Conservation (phyloP, 2,113 vertebrate species). For the Crotophaga sulcirostris region DNA sequence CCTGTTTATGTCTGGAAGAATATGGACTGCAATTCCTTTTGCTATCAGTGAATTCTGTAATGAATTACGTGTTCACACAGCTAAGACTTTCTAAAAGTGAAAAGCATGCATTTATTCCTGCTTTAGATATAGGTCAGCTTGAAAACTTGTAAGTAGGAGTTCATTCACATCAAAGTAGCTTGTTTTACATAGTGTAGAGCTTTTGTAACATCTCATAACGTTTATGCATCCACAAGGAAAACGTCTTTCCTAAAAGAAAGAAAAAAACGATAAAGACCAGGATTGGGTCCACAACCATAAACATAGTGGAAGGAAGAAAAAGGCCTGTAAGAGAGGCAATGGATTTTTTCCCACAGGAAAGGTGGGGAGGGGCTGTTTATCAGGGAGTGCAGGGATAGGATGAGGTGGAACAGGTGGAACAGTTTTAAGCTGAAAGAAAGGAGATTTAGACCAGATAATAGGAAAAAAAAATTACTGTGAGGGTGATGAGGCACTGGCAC, state of each 20-base stretch:
- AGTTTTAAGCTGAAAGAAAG: too few relatives aligned
- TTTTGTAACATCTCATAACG: background rate
- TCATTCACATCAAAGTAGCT: background rate
- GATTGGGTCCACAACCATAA: rapidly evolving
- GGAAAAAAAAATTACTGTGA: too few relatives aligned
- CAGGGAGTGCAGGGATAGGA: too few relatives aligned
- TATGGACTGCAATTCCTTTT: background rate
- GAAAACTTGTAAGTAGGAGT: background rate
- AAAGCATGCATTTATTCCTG: background rate
- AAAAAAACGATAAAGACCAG: background rate
- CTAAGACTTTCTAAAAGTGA: background rate
- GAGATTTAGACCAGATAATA: too few relatives aligned
- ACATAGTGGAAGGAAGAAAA: background rate
- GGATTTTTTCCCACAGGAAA: background rate
- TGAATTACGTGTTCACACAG: background rate
- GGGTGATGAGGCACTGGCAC: too few relatives aligned
- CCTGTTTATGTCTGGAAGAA: background rate
- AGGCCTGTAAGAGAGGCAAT: background rate
- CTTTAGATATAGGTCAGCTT: background rate
- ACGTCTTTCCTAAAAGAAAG: background rate
- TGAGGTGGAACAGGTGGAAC: too few relatives aligned
- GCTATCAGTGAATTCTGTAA: background rate
- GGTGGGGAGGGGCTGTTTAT: too few relatives aligned
- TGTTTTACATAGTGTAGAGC: background rate
- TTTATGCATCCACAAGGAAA: background rate